Evolutionary conservation across 2,888 invertebrate genomes (phyloP), one percentile per base, ranked within the genome.

Genomic region (Hylaea fasciaria): DNA sequence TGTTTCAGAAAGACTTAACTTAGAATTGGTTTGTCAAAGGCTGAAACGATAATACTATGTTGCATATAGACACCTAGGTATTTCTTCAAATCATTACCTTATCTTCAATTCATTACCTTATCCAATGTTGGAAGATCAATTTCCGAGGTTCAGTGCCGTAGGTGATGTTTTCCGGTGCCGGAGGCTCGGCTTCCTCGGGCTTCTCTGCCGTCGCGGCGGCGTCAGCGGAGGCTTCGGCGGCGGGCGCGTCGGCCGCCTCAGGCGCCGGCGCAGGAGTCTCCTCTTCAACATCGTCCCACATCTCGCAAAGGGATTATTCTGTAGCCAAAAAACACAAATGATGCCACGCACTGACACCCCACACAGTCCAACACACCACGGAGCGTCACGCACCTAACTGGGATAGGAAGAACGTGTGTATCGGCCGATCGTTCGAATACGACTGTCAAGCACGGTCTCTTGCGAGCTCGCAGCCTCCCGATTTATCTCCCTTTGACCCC

Each of bases 61-160:
- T 3, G 5, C 5, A 3, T 22, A 5, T 2, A 22, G 5, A 22
- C 22, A 5, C 9, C 9, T 32, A 32, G 10, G 5, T 37, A n/a
- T n/a, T n/a, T n/a, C n/a, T n/a, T n/a, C n/a, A n/a, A n/a, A n/a
- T n/a, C n/a, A n/a, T n/a, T 37, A 4, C n/a, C 12, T 22, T 3
- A 3, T 22, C 22, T 3, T 22, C 5, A 22, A 37, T n/a, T n/a
- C 11, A 40, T 73, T 86, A 95, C 94, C 97, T 95, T 80, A 95
- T 96, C 97, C 97, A 97, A 81, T 97, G 96, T 81, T 94, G 95
- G 90, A 95, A 95, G 68, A 96, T 92, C 56, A 96, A 93, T 73
- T 95, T 94, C 74, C 94, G 95, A 71, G 95, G 95, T 72, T 94
- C 93, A 68, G 76, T 89, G 82, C 86, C 93, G 83, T 79, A 78